A percentile compares a stretch with the other conserved stretches of the same genome.
These are phyloP conservation scores for Araneus ventricosus DNA, from an alignment of 1,140 invertebrate species.

Conservation along the genomic window DNA sequence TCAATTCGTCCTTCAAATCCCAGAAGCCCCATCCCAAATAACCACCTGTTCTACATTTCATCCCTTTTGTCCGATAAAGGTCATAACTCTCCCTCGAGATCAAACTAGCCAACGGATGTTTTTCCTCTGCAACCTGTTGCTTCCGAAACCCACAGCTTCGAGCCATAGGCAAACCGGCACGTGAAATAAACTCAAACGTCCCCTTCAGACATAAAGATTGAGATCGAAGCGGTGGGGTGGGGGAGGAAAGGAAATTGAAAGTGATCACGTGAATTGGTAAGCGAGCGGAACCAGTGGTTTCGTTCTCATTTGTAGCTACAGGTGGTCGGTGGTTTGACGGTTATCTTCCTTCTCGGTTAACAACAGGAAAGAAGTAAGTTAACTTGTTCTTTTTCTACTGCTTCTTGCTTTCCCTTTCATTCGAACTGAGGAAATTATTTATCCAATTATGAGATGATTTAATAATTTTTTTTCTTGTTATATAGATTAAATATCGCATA, in stretches of 20 bases:
- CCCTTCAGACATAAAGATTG: slow-evolving; percentile 12
- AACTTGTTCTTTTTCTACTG: not conserved
- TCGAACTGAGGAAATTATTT: too few relatives aligned
- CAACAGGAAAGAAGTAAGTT: slow-evolving; percentile 34
- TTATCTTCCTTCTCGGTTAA: slow-evolving; percentile 32
- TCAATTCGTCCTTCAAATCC: slow-evolving; percentile 19
- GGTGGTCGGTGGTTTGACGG: slow-evolving; percentile 43
- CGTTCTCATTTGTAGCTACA: slow-evolving; percentile 48
- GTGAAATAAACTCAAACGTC: slow-evolving; percentile 10
- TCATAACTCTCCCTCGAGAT: not conserved
- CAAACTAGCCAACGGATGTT: not conserved
- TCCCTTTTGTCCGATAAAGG: not conserved
- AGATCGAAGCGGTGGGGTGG: not conserved
- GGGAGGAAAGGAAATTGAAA: not conserved
- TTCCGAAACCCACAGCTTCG: not conserved
- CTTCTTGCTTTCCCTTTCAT: not conserved
- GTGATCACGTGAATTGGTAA: slow-evolving; percentile 18
- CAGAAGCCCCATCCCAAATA: not conserved
- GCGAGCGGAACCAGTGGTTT: slow-evolving; percentile 51
- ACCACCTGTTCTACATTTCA: not conserved
- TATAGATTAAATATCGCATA: too few relatives aligned
- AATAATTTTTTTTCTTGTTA: not conserved
- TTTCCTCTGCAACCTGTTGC: not conserved
- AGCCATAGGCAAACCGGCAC: not conserved
- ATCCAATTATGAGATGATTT: too few relatives aligned